Conservation (phyloP, 2,797 vertebrate genomes). For the Lithobates sylvaticus region DNA sequence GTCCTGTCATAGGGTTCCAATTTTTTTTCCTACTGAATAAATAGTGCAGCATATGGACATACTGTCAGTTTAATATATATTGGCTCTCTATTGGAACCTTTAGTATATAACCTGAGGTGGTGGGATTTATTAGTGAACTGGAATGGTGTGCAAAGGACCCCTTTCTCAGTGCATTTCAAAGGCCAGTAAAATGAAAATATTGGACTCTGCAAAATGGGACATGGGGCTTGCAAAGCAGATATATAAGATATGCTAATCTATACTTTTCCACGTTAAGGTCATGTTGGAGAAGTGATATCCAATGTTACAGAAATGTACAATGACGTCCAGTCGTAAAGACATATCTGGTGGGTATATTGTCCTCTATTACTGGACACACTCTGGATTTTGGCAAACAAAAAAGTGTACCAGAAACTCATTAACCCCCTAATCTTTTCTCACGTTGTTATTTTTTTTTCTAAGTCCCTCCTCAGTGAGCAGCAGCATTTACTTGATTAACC, state of each 20-base stretch:
- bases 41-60: no score
- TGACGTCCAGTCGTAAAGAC: background rate
- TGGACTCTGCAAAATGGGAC: background rate
- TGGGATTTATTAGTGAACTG: no score
- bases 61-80: no score
- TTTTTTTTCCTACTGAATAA: no score
- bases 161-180: no score
- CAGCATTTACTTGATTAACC: constrained; percentile 51
- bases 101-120: no score
- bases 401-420: background rate
- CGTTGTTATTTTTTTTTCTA: background rate
- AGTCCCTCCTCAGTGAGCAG: constrained; percentile 5
- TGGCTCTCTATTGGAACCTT: no score
- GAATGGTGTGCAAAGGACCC: no score
- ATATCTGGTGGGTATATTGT: background rate
- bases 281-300: background rate
- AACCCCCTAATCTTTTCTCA: background rate
- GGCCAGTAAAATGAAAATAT: no score
- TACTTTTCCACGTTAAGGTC: background rate
- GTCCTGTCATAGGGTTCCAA: no score
- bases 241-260: background rate
- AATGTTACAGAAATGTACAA: no score
- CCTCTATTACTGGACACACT: background rate
- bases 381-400: background rate
- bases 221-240: background rate